Evolutionary conservation across 2,888 invertebrate genomes (phyloP), one percentile per base, ranked within the genome.

Genomic region (Oegoconia quadripuncta): DNA sequence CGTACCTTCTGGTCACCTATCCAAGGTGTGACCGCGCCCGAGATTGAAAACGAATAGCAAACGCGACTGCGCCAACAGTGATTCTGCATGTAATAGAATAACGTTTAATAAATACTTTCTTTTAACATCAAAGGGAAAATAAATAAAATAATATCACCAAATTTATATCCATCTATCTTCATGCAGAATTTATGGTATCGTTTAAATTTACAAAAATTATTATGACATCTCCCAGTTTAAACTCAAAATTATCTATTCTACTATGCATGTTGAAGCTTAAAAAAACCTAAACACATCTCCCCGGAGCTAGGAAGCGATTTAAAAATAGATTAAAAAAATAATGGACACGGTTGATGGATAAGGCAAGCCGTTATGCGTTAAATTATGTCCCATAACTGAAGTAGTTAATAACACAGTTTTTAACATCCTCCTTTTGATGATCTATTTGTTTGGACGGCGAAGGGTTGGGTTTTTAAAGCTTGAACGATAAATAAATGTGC

Each of bases 261-360:
- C 17, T 17, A 15, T 2, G 18, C 13, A 7, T n/a, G n/a, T n/a
- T n/a, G n/a, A n/a, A 11, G 18, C 12, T 18, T 9, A 17, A 17
- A 30, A 36, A 31, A 31, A 37, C 39, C 41, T 38, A 26, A 40
- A 27, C 16, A 14, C 28, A 37, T 25, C 41, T 29, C 40, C 14
- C 30, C 3, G 22, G 15, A 34, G 43, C 44, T 37, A 46, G 28
- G 43, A 42, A 42, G 48, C 42, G 48, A 41, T 58, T 51, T 53
- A 55, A 55, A 56, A 59, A 58, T 50, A 59, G 49, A 56, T 55
- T 36, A 36, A 36, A 34, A 54, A 48, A 52, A 49, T 51, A 54
- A 56, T 56, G 44, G 38, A 33, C 46, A 17, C n/a, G 38, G 37
- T 30, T 50, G 52, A 52, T 50, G 49, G 44, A 55, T 46, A 51